Evolutionary conservation across 1,140 invertebrate genomes (phyloP).

Genomic region (Trichoplusia ni): DNA sequence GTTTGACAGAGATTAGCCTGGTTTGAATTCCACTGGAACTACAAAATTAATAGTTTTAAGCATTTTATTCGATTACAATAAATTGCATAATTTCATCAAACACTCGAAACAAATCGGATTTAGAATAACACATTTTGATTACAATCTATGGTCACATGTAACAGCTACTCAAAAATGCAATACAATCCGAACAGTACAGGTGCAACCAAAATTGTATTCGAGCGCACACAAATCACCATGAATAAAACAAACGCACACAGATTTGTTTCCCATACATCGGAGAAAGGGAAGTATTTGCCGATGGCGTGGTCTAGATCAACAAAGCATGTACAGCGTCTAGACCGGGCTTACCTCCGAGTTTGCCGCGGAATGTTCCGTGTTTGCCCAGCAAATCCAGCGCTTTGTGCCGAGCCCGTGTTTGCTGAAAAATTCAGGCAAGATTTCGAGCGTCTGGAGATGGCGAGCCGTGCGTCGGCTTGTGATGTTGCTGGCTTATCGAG

Average conservation of each 20-base stretch:
- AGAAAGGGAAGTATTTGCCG: slow-evolving; percentile 14
- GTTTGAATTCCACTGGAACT: no score
- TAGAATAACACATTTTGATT: no score
- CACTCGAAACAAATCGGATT: no score
- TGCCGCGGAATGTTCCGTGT: slow-evolving; percentile 28
- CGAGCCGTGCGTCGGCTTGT: background rate
- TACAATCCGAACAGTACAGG: background rate
- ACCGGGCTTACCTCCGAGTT: slow-evolving; percentile 13
- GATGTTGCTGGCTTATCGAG: background rate
- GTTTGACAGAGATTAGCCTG: no score
- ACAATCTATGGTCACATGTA: no score
- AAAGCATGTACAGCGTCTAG: slow-evolving; percentile 17
- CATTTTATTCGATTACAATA: no score
- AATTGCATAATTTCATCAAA: no score
- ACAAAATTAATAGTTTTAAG: no score
- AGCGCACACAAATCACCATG: slow-evolving; percentile 14
- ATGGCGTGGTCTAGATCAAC: slow-evolving; percentile 16
- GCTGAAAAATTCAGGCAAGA: slow-evolving; percentile 29
- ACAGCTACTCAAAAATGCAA: slow-evolving; percentile 18
- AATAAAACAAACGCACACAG: slow-evolving; percentile 21
- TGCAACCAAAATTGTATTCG: slow-evolving; percentile 2
- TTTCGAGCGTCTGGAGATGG: slow-evolving; percentile 14
- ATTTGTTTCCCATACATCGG: slow-evolving; percentile 19
- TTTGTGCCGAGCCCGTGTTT: slow-evolving; percentile 18
- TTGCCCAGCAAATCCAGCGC: slow-evolving; percentile 11